Evolutionary conservation across 2,888 invertebrate species (phyloP), one percentile per base, ranked within the genome.

Genomic region (Opisthograptis luteolata): DNA sequence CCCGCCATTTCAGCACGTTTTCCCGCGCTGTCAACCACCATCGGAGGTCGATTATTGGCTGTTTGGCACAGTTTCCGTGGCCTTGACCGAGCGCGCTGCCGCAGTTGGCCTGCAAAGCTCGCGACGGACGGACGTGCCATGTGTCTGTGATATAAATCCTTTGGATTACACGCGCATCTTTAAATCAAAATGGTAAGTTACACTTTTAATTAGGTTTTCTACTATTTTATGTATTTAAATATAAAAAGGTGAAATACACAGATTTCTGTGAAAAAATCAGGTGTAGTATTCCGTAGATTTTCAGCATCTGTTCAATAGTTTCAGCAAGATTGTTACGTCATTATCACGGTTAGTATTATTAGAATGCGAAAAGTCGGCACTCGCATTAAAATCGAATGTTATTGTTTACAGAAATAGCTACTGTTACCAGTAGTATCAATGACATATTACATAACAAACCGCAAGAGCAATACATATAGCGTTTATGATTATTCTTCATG

Each of bases 61-160:
- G 75, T 58, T 74, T 88, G 89, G 84, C 88, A 87, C 82, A 83
- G 73, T 89, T 87, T 81, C 74, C 77, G 47, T 62, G 84, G 55
- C 88, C 88, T 89, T 87, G 90, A 87, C 87, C 88, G 78, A 59
- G 55, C 70, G 56, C 58, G 43, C 56, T 58, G 58, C 87, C 80
- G 84, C 87, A 88, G 88, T 89, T 66, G 69, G 62, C 67, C 84
- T 77, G 82, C 81, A 76, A 70, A 67, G 67, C 76, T 73, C 70
- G 81, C 64, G 69, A 53, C 22, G 69, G 22, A 51, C 58, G 60
- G 65, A 76, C 79, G 77, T 62, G 62, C 12, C 48, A 47, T 30
- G 43, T 51, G 37, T 32, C 32, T 55, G 28, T 46, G 60, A 53
- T 47, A 40, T 35, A 57, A 46, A 60, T 36, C 61, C 22, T 32